Conservation (phyloP, 2,797 vertebrate species). For the Xiphophorus birchmanni region DNA sequence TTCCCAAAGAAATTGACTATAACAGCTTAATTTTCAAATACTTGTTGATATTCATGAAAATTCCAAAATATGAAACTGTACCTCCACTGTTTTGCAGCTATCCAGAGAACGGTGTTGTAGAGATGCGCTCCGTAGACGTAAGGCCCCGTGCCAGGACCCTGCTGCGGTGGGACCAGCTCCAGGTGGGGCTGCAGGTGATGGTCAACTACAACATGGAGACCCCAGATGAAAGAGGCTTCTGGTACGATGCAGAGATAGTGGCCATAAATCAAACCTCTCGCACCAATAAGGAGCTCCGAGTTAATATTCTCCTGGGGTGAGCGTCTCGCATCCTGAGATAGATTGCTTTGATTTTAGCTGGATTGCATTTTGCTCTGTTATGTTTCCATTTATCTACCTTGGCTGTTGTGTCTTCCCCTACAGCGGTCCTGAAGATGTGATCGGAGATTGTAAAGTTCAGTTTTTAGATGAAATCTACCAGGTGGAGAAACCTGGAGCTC, state of each 20-base stretch:
- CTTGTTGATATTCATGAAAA: no score
- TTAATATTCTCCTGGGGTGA: slow-evolving; percentile 94
- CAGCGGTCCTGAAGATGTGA: slow-evolving; percentile 90
- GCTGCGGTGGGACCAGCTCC: slow-evolving; percentile 91
- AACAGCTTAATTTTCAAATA: no score
- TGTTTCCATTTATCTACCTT: slow-evolving; percentile 5
- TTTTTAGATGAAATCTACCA: slow-evolving; percentile 97
- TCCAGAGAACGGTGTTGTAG: slow-evolving; percentile 91
- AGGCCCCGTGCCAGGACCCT: slow-evolving; percentile 91
- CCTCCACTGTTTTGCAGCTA: slow-evolving; percentile 78
- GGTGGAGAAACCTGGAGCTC: slow-evolving; percentile 92
- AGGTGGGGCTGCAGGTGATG: slow-evolving; percentile 92
- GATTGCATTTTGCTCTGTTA: not conserved
- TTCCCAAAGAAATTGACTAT: no score
- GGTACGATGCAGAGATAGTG: slow-evolving; percentile 96
- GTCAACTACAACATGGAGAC: slow-evolving; percentile 98
- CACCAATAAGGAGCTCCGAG: slow-evolving; percentile 95
- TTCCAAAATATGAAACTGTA: not conserved
- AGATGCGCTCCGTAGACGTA: slow-evolving; percentile 84
- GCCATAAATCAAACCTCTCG: slow-evolving; percentile 90
- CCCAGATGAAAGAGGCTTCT: slow-evolving; percentile 96
- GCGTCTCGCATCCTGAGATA: slow-evolving; percentile 22
- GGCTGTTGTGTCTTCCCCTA: slow-evolving; percentile 22
- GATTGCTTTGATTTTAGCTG: not conserved
- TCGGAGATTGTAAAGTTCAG: slow-evolving; percentile 92